phyloP scores from a whole-genome alignment of 1,140 invertebrate genomes.

The Andrena cerasifolii region DNA sequence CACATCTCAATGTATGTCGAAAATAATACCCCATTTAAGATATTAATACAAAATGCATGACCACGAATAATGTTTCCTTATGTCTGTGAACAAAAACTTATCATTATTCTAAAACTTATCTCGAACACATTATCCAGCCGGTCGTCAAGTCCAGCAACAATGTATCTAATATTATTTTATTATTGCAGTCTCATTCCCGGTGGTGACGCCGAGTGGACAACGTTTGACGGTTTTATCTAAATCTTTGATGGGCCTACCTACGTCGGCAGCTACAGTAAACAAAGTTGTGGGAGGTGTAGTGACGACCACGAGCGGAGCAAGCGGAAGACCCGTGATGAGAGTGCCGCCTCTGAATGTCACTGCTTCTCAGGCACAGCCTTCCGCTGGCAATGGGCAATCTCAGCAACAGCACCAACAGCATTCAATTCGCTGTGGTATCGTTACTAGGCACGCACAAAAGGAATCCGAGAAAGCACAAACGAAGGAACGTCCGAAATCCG shows the following conservation, averaged over 20 bases:
- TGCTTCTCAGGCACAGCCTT: conserved; percentile 66
- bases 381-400: conserved; percentile 56
- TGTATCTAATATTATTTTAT: conserved; percentile 44
- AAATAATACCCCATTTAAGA: not conserved
- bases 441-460: conserved; percentile 73
- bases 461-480: conserved; percentile 69
- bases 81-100: not conserved
- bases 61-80: not conserved
- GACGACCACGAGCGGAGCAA: conserved; percentile 69
- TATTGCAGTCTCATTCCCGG: conserved; percentile 76
- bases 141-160: not conserved
- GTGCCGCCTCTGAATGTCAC: conserved; percentile 81
- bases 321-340: conserved; percentile 79
- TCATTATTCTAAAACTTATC: not conserved
- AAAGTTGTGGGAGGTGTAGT: conserved; percentile 76
- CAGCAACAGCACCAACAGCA: conserved; percentile 61
- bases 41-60: conserved; percentile 52
- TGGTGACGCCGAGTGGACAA: conserved; percentile 82
- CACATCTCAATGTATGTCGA: conserved; percentile 8
- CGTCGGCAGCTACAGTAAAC: conserved; percentile 69
- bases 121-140: not conserved
- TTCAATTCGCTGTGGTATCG: conserved; percentile 66
- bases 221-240: conserved; percentile 84
- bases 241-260: conserved; percentile 78
- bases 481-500: conserved; percentile 79